A percentile compares a stretch with the other conserved stretches of the same genome.
These are phyloP conservation scores for Nemoura dubitans DNA, from an alignment of 2,888 invertebrate species.

Conservation along the genomic window DNA sequence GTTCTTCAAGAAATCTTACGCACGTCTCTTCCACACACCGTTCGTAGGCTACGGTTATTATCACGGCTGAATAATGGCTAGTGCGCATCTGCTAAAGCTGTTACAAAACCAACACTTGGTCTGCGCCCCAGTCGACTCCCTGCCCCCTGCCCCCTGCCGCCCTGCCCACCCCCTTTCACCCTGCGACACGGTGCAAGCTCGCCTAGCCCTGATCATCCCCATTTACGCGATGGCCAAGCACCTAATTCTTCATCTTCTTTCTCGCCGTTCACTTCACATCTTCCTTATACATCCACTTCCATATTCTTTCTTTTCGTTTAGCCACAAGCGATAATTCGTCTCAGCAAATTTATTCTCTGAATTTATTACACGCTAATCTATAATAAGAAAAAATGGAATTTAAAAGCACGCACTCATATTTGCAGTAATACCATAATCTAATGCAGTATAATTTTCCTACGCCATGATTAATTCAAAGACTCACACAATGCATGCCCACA, in stretches of 20 bases:
- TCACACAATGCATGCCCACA: constrained; percentile 19
- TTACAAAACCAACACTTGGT: constrained; percentile 32
- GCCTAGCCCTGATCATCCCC: background rate
- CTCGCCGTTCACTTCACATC: background rate
- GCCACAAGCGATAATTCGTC: constrained; percentile 44
- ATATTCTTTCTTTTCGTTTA: constrained; percentile 23
- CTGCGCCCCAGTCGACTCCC: constrained; percentile 3
- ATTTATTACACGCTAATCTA: constrained; percentile 41
- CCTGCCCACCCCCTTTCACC: background rate
- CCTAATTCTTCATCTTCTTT: constrained; percentile 26
- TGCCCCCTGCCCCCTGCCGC: background rate
- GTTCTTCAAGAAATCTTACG: constrained; percentile 3
- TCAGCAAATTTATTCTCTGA: constrained; percentile 43
- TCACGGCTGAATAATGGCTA: constrained; percentile 34
- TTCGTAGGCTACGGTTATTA: constrained; percentile 32
- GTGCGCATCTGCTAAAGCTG: constrained; percentile 34
- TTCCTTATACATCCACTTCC: background rate
- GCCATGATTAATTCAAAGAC: constrained; percentile 38
- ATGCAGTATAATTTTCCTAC: constrained; percentile 25
- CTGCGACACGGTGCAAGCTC: background rate
- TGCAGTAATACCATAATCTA: constrained; percentile 29
- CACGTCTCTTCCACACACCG: constrained; percentile 23
- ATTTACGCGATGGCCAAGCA: background rate
- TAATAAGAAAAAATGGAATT: constrained; percentile 34
- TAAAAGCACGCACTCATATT: constrained; percentile 41